These are phyloP conservation scores for Parus major DNA, from an alignment of 2,113 vertebrate species.

Conservation along the genomic window DNA sequence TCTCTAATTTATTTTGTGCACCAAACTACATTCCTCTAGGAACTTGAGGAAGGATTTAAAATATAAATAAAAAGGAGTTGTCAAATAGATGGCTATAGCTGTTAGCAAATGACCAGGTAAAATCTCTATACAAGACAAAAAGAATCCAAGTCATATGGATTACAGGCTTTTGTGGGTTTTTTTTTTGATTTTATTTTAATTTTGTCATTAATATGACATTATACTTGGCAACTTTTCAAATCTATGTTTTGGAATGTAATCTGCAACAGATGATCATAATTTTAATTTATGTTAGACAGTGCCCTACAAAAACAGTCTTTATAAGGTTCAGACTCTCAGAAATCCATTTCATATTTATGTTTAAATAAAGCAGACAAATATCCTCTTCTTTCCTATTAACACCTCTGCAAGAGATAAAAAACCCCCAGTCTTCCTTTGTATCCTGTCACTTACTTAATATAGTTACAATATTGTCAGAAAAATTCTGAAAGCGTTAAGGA, in stretches of 20 bases:
- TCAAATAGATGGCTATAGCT: not conserved
- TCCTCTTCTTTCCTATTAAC: not conserved
- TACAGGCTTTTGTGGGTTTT: not conserved
- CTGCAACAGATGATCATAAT: not conserved
- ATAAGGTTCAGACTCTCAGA: not conserved
- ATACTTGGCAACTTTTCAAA: not conserved
- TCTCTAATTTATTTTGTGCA: not conserved
- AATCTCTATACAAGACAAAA: not conserved
- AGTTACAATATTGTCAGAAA: not conserved
- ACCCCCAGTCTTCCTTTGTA: not conserved
- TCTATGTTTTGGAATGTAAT: not conserved
- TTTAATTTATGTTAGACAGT: not conserved
- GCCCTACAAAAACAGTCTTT: not conserved
- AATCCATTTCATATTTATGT: not conserved
- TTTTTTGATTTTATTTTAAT: not conserved
- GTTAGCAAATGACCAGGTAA: not conserved
- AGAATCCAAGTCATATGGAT: not conserved
- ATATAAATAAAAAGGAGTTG: not conserved
- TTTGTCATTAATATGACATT: not conserved
- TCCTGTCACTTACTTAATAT: not conserved
- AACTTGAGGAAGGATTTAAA: not conserved
- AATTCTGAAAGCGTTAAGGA: not conserved
- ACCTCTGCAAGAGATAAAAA: not conserved
- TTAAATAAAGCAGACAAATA: not conserved
- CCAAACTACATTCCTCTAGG: not conserved